phyloP scores from a whole-genome alignment of 2,888 invertebrate species.

The Nasonovia ribisnigri region DNA sequence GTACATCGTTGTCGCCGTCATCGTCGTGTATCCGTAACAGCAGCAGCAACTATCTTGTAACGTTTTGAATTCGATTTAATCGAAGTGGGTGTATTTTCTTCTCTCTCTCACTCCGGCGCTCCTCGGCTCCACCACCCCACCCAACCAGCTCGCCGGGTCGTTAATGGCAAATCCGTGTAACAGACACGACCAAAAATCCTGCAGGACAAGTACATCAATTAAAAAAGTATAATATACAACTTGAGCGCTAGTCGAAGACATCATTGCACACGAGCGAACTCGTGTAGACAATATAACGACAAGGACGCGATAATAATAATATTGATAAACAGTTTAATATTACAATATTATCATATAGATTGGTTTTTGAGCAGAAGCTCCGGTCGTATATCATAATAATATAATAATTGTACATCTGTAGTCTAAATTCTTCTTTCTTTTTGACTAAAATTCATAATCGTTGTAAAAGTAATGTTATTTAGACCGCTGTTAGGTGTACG shows the following conservation, averaged over 20 bases:
- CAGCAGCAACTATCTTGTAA: conserved; percentile 35
- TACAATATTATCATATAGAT: background rate
- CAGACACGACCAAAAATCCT: conserved; percentile 44
- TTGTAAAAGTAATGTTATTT: background rate
- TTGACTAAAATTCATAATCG: background rate
- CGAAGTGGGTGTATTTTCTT: conserved; percentile 35
- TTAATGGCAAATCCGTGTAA: conserved; percentile 64
- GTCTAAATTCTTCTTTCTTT: background rate
- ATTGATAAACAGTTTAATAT: background rate
- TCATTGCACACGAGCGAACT: background rate
- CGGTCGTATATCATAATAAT: background rate
- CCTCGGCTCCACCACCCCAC: background rate
- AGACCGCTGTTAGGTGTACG: background rate
- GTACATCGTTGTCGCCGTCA: background rate
- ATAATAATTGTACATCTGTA: background rate
- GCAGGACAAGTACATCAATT: conserved; percentile 40
- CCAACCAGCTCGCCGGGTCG: background rate
- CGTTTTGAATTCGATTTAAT: conserved; percentile 51
- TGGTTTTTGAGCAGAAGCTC: background rate
- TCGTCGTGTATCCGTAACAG: background rate
- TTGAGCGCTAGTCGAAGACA: background rate
- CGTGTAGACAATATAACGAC: background rate
- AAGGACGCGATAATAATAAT: background rate
- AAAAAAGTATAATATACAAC: conserved; percentile 5
- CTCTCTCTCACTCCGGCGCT: background rate